Conservation (phyloP, 1,140 invertebrate species). For the Drosophila arizonae region DNA sequence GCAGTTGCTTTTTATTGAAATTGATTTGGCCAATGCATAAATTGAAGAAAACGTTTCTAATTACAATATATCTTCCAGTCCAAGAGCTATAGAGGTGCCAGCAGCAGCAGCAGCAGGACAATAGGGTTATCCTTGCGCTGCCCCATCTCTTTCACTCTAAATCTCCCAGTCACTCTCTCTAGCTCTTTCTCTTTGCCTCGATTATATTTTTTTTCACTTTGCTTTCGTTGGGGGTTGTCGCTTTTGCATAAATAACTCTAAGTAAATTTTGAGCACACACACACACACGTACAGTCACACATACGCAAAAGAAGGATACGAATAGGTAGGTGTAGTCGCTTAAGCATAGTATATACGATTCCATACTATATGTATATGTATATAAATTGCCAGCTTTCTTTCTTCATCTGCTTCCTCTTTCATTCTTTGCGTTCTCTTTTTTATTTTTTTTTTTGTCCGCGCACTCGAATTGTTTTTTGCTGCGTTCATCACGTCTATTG, state of each 20-base stretch:
- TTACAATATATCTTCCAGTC: conserved; percentile 75
- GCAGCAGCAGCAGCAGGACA: not conserved
- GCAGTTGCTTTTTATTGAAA: conserved; percentile 69
- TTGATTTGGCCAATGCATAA: conserved; percentile 80
- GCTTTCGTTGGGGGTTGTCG: conserved; percentile 28
- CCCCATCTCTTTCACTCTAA: not conserved
- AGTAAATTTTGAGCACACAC: conserved; percentile 67
- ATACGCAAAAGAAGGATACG: conserved; percentile 21
- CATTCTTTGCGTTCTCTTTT: conserved; percentile 20
- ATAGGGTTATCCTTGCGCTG: not conserved
- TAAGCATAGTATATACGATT: conserved; percentile 50
- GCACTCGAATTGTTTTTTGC: conserved; percentile 16
- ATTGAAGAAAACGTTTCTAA: conserved; percentile 68
- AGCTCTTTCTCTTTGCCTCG: conserved; percentile 13
- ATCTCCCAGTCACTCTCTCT: not conserved
- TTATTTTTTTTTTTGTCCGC: not conserved
- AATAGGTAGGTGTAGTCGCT: conserved; percentile 4
- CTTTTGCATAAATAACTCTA: conserved; percentile 78
- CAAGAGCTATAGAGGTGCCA: not conserved
- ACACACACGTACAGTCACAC: not conserved
- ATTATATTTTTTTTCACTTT: conserved; percentile 26
- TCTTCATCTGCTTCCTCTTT: conserved; percentile 13
- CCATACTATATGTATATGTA: conserved; percentile 45
- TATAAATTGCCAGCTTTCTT: conserved; percentile 63
- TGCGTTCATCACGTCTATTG: conserved; percentile 76